These are phyloP conservation scores for Oncorhynchus keta DNA, from an alignment of 2,113 vertebrate species.

Conservation along the genomic window DNA sequence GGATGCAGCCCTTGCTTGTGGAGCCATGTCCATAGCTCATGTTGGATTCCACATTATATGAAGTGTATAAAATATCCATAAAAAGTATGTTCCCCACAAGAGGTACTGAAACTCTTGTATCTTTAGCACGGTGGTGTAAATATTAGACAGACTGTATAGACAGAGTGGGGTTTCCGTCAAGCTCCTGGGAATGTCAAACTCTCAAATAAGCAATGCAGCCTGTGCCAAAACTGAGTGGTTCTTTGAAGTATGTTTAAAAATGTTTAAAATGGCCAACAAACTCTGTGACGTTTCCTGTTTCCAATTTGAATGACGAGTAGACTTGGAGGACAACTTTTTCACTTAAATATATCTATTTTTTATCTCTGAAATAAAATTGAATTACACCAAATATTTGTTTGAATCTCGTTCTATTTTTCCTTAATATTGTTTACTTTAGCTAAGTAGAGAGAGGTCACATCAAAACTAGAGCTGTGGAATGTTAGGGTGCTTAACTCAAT, in stretches of 20 bases:
- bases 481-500: constrained; percentile 82
- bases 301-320: not conserved
- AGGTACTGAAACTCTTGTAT: not conserved
- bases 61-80: not conserved
- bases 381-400: constrained; percentile 80
- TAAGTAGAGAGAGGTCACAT: constrained; percentile 78
- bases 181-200: not conserved
- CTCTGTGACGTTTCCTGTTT: not conserved
- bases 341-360: not conserved
- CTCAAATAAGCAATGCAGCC: not conserved
- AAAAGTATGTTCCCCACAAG: constrained; percentile 1
- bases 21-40: not conserved
- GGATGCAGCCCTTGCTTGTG: constrained; percentile 56
- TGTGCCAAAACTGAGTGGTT: not conserved
- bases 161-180: not conserved
- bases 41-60: constrained; percentile 13
- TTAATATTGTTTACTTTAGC: constrained; percentile 81
- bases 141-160: no score
- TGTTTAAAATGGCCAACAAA: not conserved
- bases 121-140: not conserved
- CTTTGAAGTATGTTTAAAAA: not conserved
- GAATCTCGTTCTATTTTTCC: constrained; percentile 77
- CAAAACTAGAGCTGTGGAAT: constrained; percentile 85
- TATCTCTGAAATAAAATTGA: constrained; percentile 70
- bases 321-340: not conserved